Percentiles rank a stretch among this genome's conserved stretches.
phyloP scores from a whole-genome alignment of 2,888 invertebrate species.

The Scaeva pyrastri region DNA sequence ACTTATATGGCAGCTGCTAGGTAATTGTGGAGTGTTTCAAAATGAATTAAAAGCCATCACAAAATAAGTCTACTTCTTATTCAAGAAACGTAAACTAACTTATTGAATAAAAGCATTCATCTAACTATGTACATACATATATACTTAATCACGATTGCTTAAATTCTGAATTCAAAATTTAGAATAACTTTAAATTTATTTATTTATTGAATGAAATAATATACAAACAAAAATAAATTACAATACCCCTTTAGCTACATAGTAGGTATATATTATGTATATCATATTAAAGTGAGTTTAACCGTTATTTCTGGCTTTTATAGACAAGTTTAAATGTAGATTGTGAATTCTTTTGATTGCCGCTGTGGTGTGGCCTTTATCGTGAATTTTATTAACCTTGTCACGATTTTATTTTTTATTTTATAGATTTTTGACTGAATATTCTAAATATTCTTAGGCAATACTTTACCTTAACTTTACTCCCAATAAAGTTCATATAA shows the following conservation, averaged over 20 bases:
- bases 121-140: no score
- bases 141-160: not conserved
- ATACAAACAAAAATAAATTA: slow-evolving; percentile 25
- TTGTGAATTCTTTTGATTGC: slow-evolving; percentile 25
- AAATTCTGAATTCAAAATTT: slow-evolving; percentile 26
- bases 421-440: slow-evolving; percentile 65
- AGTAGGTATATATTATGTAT: not conserved
- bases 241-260: not conserved
- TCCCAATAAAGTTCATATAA: not conserved
- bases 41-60: no score
- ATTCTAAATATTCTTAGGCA: slow-evolving; percentile 7
- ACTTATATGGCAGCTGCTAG: no score
- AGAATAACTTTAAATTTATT: slow-evolving; percentile 26
- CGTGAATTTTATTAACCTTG: slow-evolving; percentile 56
- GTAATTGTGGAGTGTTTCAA: no score
- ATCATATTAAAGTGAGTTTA: slow-evolving; percentile 22
- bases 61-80: not conserved
- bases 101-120: no score
- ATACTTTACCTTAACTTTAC: not conserved
- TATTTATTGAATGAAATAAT: no score
- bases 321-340: slow-evolving; percentile 37
- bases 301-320: slow-evolving; percentile 51
- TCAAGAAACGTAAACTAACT: slow-evolving; percentile 23
- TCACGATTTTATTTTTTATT: slow-evolving; percentile 68
- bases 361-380: not conserved